Conservation (phyloP, 2,888 invertebrate genomes). For the Aspidapion aeneum region DNA sequence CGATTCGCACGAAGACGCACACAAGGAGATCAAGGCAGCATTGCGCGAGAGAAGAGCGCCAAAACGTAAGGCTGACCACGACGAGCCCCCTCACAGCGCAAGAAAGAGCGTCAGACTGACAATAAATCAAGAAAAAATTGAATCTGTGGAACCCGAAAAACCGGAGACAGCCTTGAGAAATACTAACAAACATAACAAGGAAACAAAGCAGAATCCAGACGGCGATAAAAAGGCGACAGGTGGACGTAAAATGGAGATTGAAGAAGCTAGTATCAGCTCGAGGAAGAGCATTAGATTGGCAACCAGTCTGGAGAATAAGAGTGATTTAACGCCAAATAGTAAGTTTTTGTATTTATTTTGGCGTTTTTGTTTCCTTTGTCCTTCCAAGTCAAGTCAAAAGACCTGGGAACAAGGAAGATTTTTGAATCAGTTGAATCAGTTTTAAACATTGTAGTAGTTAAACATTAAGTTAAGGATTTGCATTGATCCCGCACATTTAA, state of each 20-base stretch:
- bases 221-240: slow-evolving; percentile 21
- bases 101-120: slow-evolving; percentile 38
- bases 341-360: neutral
- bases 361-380: too few species aligned
- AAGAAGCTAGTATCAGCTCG: slow-evolving; percentile 23
- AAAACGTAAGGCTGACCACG: slow-evolving; percentile 24
- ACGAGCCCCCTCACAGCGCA: slow-evolving; percentile 23
- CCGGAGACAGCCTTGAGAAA: too few species aligned
- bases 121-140: slow-evolving; percentile 31
- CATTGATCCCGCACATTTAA: too few species aligned
- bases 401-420: too few species aligned
- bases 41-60: slow-evolving; percentile 16
- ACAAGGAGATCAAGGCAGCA: slow-evolving; percentile 13
- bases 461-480: too few species aligned
- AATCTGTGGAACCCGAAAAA: neutral
- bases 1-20: neutral
- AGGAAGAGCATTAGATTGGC: slow-evolving; percentile 38
- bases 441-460: too few species aligned
- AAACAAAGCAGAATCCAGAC: too few species aligned
- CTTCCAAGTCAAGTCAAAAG: too few species aligned
- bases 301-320: slow-evolving; percentile 31
- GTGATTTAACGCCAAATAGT: neutral
- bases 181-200: too few species aligned
- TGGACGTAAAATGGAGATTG: slow-evolving; percentile 20
- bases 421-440: too few species aligned